Percentiles rank a stretch among this genome's conserved stretches.
These are phyloP conservation scores for Epizoanthus rinbou DNA, from an alignment of 92 coral and sea anemone species.

Conservation along the genomic window DNA sequence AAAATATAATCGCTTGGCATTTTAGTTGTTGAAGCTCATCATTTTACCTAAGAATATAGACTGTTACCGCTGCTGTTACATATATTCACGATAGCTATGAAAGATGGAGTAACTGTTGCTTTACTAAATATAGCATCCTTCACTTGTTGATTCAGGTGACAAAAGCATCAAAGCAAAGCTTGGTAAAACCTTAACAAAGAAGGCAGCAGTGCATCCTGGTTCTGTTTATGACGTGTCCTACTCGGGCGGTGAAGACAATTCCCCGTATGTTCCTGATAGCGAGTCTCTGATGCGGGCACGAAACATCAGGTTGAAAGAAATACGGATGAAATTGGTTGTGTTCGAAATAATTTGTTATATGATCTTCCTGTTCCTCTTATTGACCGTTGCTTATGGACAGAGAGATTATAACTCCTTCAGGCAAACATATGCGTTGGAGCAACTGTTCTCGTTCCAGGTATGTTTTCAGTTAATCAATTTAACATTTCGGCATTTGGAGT, in stretches of 20 bases:
- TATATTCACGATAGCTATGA: too few species aligned
- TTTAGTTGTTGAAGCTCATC: too few species aligned
- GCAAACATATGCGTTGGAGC: slow-evolving; percentile 57
- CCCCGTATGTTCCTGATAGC: slow-evolving; percentile 29
- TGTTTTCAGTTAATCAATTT: not conserved
- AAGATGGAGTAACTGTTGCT: too few species aligned
- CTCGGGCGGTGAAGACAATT: not conserved
- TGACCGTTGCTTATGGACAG: slow-evolving; percentile 76
- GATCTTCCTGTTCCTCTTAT: slow-evolving; percentile 65
- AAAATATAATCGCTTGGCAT: too few species aligned
- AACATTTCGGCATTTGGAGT: too few species aligned
- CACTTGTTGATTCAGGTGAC: slow-evolving; percentile 4
- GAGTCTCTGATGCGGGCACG: slow-evolving; percentile 60
- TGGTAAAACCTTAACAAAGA: slow-evolving; percentile 6
- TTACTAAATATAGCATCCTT: too few species aligned
- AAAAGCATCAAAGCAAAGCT: slow-evolving; percentile 14
- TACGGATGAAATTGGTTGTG: slow-evolving; percentile 58
- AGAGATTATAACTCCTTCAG: slow-evolving; percentile 70
- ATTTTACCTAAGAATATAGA: too few species aligned
- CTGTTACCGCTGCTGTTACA: too few species aligned
- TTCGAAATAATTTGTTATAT: slow-evolving; percentile 61
- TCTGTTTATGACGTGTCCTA: not conserved
- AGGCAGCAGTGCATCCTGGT: slow-evolving; percentile 2
- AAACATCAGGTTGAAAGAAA: slow-evolving; percentile 62
- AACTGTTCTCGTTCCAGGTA: slow-evolving; percentile 33